phyloP scores from a whole-genome alignment of 2,888 invertebrate species.

The Acanthosepion pharaonis region DNA sequence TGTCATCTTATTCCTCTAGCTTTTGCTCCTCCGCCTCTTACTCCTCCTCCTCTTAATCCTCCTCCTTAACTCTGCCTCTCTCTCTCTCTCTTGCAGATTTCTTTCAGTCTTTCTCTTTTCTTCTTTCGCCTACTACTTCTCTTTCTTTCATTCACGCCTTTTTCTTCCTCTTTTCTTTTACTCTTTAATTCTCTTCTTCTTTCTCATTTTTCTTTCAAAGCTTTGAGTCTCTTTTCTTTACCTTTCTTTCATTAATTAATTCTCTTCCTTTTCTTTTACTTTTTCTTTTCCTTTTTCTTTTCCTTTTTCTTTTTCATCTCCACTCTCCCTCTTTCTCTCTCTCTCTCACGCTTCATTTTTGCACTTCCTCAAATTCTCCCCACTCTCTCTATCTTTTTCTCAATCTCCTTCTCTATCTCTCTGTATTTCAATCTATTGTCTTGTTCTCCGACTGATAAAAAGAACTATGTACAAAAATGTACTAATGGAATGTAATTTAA shows the following conservation, averaged over 20 bases:
- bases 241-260: background rate
- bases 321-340: background rate
- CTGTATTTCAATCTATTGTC: background rate
- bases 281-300: too few species aligned
- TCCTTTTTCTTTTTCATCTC: background rate
- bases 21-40: background rate
- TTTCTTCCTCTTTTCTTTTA: background rate
- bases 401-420: background rate
- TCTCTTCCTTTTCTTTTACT: background rate
- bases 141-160: background rate
- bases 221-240: background rate
- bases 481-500: conserved; percentile 21
- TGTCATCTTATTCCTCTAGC: background rate
- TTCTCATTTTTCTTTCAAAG: too few species aligned
- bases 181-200: too few species aligned
- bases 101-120: background rate
- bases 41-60: background rate
- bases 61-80: too few species aligned
- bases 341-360: background rate
- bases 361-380: too few species aligned
- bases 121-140: background rate
- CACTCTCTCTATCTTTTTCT: background rate
- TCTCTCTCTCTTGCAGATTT: background rate
- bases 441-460: background rate
- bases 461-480: background rate